Conservation (phyloP, 2,888 invertebrate genomes). For the Caradrina clavipalpis region DNA sequence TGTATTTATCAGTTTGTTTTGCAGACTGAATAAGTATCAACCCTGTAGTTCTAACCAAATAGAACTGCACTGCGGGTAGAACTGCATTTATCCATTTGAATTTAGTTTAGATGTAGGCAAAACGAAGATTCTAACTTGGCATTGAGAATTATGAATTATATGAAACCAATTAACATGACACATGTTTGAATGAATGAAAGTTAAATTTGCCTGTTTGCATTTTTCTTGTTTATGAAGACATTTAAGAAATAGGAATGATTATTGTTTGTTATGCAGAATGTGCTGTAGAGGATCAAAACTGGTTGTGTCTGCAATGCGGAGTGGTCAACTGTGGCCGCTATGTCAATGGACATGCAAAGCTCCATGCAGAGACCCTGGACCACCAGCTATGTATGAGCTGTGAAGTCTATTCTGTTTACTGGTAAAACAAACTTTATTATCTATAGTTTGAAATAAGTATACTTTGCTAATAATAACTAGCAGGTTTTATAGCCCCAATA, state of each 20-base stretch:
- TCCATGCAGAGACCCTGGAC: constrained; percentile 92
- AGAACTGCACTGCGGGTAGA: background rate
- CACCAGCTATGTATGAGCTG: constrained; percentile 95
- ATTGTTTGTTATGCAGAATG: constrained; percentile 87
- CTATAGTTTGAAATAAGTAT: background rate
- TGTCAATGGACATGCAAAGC: constrained; percentile 94
- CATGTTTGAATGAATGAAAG: background rate
- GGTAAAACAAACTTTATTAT: constrained; percentile 87
- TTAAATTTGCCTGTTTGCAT: background rate
- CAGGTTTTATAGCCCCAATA: background rate
- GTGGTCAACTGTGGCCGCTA: constrained; percentile 94
- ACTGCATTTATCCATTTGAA: background rate
- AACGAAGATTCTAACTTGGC: constrained; percentile 7
- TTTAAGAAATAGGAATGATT: background rate
- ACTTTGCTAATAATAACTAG: background rate
- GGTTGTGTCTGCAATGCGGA: constrained; percentile 95
- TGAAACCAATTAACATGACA: background rate
- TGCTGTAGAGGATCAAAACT: constrained; percentile 92
- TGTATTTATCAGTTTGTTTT: constrained; percentile 35
- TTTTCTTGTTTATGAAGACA: background rate
- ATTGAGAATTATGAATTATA: constrained; percentile 15
- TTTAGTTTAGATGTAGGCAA: background rate
- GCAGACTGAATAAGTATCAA: constrained; percentile 2
- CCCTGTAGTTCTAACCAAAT: too few relatives aligned
- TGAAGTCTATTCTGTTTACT: constrained; percentile 94